Base-by-base conservation (phyloP, 2,797 vertebrate genomes). In the Enteromius viviparus region DNA sequence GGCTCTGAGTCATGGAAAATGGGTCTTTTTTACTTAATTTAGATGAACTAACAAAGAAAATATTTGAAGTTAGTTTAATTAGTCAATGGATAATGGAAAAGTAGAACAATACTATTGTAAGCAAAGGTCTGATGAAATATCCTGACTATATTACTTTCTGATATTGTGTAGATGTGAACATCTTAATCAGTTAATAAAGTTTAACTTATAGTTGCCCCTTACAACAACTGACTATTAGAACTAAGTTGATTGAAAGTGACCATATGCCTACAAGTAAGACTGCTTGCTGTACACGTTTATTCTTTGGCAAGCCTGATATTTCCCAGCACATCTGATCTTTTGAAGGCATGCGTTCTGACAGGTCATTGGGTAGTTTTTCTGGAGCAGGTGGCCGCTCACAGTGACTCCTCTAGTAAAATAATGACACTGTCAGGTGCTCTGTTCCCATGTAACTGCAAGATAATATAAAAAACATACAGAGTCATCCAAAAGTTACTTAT, bases 331-430 rank as follows among this genome's bases (percentile, higher is more conserved):
- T 76, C 32, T n/a, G 26, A 37, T 62, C 49, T 26, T 71, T 60
- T 86, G 86, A 89, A 92, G 89, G 87, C 85, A 88, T 89, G 78
- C 76, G 85, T 89, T 69, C 72, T 84, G 86, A 88, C 88, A 66
- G 86, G 76, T 83, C 87, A 81, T 84, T 84, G 90, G 91, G 92
- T 92, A 93, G 88, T 90, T 89, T 91, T 90, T 92, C 89, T 64
- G 87, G 92, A 94, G 92, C 93, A 93, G 92, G 88, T 94, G 91
- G 92, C 88, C 76, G 90, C 92, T 87, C 94, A 93, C 92, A 90
- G 89, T 91, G 93, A 91, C 90, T 91, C 91, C 90, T 21, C 87
- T 80, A 82, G 90, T 85, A 92, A 92, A 93, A 91, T 90, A 91
- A 92, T 90, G 89, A 89, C 69, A 29, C 90, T 72, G 85, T 87